Base-by-base conservation (phyloP, 2,113 vertebrate genomes). In the Himantopus leucocephalus region DNA sequence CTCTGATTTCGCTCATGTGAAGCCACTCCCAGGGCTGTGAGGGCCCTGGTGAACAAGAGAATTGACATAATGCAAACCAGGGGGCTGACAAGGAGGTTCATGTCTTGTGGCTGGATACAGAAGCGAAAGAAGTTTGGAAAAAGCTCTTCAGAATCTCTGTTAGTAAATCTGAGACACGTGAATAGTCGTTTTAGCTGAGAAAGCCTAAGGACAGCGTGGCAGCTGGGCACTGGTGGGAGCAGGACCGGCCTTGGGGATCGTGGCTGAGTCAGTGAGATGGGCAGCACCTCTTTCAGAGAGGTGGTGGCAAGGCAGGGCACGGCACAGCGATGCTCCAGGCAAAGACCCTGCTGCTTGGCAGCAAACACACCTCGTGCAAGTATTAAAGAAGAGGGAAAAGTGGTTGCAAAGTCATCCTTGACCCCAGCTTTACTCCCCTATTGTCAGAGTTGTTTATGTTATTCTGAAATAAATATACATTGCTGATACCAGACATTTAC, bases 211-310 rank as follows among this genome's bases (percentile, higher is more conserved):
- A 20, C 35, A 67, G 32, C 32, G 13, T 9, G 35, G 67, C 24
- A 43, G 64, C 10, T 16, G 47, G 0, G 5, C 22, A 5, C 23
- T 32, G n/a, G 37, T 39, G 56, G 64, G 64, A 77, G 43, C 5
- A 17, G 37, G 37, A 53, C 9, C 24, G 35, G 37, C 14, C 53
- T 32, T 0, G 0, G 26, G 45, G 30, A 14, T 37, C 0, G 0
- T 24, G 48, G 63, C 19, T 3, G 2, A 2, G 30, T 1, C 4
- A 35, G 34, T 7, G 23, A 20, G 39, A 13, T 27, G 35, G 37
- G 43, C 47, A 58, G 60, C 47, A 74, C 62, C 4, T 2, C n/a
- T 35, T 35, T 55, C 13, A 5, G 67, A 52, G 37, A 14, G 64
- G 64, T 32, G 0, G 0, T 21, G 58, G 37, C 53, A 29, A 59